phyloP scores from a whole-genome alignment of 2,888 invertebrate genomes.

The Zeuzera pyrina region DNA sequence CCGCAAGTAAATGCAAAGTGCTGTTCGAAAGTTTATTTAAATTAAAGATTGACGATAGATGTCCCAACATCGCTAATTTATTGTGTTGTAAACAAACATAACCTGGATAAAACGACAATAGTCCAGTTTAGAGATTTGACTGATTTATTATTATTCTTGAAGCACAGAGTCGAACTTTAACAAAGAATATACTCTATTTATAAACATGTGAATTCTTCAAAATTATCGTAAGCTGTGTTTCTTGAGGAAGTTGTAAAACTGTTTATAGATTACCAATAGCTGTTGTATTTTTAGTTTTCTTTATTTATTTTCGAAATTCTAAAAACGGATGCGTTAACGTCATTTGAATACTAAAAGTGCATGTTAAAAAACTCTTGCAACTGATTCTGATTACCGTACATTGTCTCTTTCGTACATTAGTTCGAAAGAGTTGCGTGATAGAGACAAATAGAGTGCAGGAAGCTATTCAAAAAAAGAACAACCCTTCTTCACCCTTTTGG shows the following conservation, averaged over 20 bases:
- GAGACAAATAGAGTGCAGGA: conserved; percentile 52
- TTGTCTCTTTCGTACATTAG: conserved; percentile 28
- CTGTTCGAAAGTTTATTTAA: no score
- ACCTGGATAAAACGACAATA: no score
- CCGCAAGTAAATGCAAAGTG: no score
- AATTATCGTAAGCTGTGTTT: no score
- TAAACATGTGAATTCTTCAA: no score
- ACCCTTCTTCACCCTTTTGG: conserved; percentile 67
- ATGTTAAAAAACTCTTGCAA: conserved; percentile 30
- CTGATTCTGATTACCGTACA: conserved; percentile 24
- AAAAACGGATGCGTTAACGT: conserved; percentile 67
- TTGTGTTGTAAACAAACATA: no score
- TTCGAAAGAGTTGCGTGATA: conserved; percentile 26
- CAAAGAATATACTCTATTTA: no score
- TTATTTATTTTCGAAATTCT: conserved; percentile 61
- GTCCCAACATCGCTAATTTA: no score
- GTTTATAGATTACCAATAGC: conserved; percentile 54
- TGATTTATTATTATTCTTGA: no score
- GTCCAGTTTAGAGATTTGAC: not conserved
- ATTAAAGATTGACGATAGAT: no score
- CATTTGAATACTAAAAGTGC: conserved; percentile 67
- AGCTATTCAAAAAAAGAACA: conserved; percentile 67
- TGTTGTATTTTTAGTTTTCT: conserved; percentile 22
- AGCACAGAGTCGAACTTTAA: no score
- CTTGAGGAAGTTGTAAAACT: conserved; percentile 61